These are phyloP conservation scores for Saccostrea glomerata DNA, from an alignment of 1,140 invertebrate genomes.

Conservation along the genomic window DNA sequence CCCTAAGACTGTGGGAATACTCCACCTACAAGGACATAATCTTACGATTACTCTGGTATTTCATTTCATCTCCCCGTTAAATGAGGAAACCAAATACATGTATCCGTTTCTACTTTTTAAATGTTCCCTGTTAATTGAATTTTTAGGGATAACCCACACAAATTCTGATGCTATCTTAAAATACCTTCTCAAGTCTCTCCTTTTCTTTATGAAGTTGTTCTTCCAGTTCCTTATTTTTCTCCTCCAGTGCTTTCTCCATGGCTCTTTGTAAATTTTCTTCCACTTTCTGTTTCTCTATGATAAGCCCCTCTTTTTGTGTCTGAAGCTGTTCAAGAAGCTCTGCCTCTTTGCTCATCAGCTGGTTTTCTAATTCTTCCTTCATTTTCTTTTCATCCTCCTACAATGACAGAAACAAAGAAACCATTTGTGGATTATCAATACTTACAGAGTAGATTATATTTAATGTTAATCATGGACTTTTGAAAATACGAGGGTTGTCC, in stretches of 20 bases:
- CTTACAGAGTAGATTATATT: too few species aligned
- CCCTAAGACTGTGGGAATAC: neutral
- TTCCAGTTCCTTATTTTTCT: constrained; percentile 72
- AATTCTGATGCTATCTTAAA: neutral
- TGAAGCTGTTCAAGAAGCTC: constrained; percentile 63
- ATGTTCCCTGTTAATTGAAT: neutral
- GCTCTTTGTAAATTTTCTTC: constrained; percentile 71
- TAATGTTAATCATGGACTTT: too few species aligned
- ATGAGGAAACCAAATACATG: neutral
- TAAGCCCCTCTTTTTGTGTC: constrained; percentile 55
- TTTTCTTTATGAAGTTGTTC: constrained; percentile 67
- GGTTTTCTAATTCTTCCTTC: constrained; percentile 68
- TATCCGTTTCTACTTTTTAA: neutral
- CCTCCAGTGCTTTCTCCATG: constrained; percentile 70
- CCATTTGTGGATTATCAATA: too few species aligned
- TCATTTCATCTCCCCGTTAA: too few species aligned
- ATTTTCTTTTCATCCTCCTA: constrained; percentile 69
- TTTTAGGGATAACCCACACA: neutral
- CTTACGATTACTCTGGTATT: too few species aligned
- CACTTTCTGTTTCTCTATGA: constrained; percentile 63
- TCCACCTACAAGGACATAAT: neutral
- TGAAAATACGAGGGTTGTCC: too few species aligned
- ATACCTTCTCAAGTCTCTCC: constrained; percentile 68
- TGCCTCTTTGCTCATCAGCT: constrained; percentile 66
- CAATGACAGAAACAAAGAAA: constrained; percentile 8